phyloP scores from a whole-genome alignment of 1,140 invertebrate genomes.

The Drosophila carrolli region DNA sequence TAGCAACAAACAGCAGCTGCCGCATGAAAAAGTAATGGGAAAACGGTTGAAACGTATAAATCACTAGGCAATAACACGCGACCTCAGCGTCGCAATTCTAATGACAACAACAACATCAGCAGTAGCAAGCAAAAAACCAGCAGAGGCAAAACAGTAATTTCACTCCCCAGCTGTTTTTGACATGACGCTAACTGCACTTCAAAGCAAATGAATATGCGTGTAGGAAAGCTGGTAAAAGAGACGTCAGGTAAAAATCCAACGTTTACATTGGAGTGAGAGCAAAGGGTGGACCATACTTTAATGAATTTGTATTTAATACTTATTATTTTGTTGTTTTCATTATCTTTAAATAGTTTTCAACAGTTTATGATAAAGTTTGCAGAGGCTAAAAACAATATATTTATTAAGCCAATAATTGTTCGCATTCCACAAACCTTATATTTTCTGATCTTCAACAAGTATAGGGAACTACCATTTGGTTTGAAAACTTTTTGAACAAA shows the following conservation, averaged over 20 bases:
- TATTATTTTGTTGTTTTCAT: too few relatives aligned
- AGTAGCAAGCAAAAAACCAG: slow-evolving; percentile 1
- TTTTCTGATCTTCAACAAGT: too few relatives aligned
- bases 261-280: background rate
- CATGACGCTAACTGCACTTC: slow-evolving; percentile 43
- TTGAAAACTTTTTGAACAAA: too few relatives aligned
- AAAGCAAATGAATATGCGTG: slow-evolving; percentile 20
- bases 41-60: slow-evolving; percentile 57
- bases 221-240: slow-evolving; percentile 3
- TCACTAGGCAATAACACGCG: slow-evolving; percentile 51
- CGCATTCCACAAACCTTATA: too few relatives aligned
- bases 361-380: too few relatives aligned
- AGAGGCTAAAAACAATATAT: too few relatives aligned
- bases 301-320: too few relatives aligned
- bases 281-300: slow-evolving; percentile 5
- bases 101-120: slow-evolving; percentile 8
- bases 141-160: slow-evolving; percentile 26
- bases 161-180: slow-evolving; percentile 33
- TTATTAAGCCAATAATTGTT: too few relatives aligned
- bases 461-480: too few relatives aligned
- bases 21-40: slow-evolving; percentile 30
- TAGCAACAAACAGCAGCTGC: slow-evolving; percentile 27
- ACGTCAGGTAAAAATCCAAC: slow-evolving; percentile 1
- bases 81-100: slow-evolving; percentile 30
- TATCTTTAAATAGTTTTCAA: background rate